Evolutionary conservation across 2,113 vertebrate species (phyloP).

Genomic region (Craseonycteris thonglongyai): DNA sequence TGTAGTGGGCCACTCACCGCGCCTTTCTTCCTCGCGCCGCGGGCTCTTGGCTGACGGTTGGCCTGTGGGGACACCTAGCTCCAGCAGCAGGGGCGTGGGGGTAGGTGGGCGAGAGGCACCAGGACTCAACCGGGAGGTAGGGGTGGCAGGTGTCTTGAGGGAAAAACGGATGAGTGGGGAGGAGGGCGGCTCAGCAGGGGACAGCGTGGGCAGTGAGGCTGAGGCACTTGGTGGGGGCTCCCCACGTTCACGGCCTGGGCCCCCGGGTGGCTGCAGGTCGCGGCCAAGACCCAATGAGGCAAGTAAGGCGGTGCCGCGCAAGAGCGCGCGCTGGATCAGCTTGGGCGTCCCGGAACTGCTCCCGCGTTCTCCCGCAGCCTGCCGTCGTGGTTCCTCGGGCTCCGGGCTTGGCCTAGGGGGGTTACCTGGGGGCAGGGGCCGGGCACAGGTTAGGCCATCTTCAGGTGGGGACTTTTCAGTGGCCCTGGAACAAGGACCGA

Average conservation of each 20-base stretch:
- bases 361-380: slow-evolving; percentile 48
- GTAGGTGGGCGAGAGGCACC: slow-evolving; percentile 62
- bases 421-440: slow-evolving; percentile 24
- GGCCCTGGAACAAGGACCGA: neutral
- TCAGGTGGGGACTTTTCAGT: fast-evolving
- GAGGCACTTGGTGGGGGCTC: slow-evolving; percentile 25
- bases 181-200: neutral
- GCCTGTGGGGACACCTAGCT: slow-evolving; percentile 75
- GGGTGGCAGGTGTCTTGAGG: slow-evolving; percentile 6
- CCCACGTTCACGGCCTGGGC: slow-evolving; percentile 60
- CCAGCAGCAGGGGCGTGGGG: slow-evolving; percentile 71
- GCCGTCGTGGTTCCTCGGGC: slow-evolving; percentile 68
- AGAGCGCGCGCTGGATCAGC: slow-evolving; percentile 82
- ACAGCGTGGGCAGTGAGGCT: slow-evolving; percentile 51
- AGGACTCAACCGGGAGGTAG: slow-evolving; percentile 64
- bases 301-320: slow-evolving; percentile 82
- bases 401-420: slow-evolving; percentile 20
- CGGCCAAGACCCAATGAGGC: slow-evolving; percentile 86
- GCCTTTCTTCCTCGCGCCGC: slow-evolving; percentile 72
- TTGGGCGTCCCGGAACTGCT: slow-evolving; percentile 69
- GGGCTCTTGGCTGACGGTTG: slow-evolving; percentile 82
- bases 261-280: slow-evolving; percentile 59
- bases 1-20: slow-evolving; percentile 7
- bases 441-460: slow-evolving; percentile 54
- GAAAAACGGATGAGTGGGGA: slow-evolving; percentile 44